Evolutionary conservation across 2,888 invertebrate species (phyloP).

Genomic region (Pyralis farinalis): DNA sequence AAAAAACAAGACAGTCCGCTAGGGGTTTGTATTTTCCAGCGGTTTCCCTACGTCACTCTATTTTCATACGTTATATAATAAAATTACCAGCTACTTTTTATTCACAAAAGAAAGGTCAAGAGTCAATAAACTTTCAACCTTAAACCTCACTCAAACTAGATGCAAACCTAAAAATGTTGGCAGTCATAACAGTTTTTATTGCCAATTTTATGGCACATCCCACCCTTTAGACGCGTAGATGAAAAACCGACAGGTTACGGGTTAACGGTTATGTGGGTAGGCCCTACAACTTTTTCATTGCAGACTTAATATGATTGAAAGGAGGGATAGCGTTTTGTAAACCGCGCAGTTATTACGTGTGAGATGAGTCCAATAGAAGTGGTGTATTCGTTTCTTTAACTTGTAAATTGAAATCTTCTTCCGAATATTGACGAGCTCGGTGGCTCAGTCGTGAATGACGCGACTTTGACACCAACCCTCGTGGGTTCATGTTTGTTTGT

Average conservation of each 20-base stretch:
- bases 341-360: too few species aligned
- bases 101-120: background rate
- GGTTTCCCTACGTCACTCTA: too few species aligned
- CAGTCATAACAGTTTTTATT: background rate
- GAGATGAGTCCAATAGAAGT: too few species aligned
- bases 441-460: too few species aligned
- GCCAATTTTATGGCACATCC: background rate
- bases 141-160: background rate
- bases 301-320: slow-evolving; percentile 13
- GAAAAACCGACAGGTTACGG: slow-evolving; percentile 13
- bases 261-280: slow-evolving; percentile 22
- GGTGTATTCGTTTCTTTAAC: too few species aligned
- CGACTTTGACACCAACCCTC: too few species aligned
- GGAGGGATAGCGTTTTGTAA: slow-evolving; percentile 1
- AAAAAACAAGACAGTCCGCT: too few species aligned
- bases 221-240: background rate
- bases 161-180: background rate
- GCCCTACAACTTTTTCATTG: slow-evolving; percentile 24
- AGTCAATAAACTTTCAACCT: background rate
- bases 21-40: too few species aligned
- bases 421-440: too few species aligned
- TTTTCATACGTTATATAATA: too few species aligned
- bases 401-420: too few species aligned
- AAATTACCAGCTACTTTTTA: background rate
- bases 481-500: too few species aligned